phyloP scores from a whole-genome alignment of 1,140 invertebrate genomes.

The Drosophila burlai region DNA sequence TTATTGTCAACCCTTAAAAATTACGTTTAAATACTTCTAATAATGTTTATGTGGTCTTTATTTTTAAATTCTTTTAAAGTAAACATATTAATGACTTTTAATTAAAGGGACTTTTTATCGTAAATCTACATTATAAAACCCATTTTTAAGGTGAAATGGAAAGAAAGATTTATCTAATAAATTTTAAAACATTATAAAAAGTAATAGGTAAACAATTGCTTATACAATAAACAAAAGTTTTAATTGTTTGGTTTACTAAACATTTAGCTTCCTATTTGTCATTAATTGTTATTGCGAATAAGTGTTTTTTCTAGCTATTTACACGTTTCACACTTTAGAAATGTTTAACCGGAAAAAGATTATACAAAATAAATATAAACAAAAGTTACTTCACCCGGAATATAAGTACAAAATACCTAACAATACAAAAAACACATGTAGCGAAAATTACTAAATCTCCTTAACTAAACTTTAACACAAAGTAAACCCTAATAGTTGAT shows the following conservation, averaged over 20 bases:
- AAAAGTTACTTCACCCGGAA: background rate
- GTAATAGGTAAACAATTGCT: too few species aligned
- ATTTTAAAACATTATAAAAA: too few species aligned
- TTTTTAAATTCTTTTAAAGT: background rate
- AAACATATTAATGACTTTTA: background rate
- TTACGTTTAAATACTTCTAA: background rate
- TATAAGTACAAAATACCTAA: background rate
- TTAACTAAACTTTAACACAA: background rate
- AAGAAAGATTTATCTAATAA: too few species aligned
- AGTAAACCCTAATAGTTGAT: background rate
- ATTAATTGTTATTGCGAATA: background rate
- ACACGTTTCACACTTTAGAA: background rate
- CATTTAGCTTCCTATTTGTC: conserved; percentile 10
- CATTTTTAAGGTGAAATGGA: too few species aligned
- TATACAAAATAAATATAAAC: background rate
- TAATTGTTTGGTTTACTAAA: too few species aligned
- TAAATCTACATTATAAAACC: too few species aligned
- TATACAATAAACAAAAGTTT: background rate
- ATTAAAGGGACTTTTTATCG: too few species aligned
- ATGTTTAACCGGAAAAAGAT: background rate
- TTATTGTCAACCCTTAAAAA: background rate
- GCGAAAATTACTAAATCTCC: background rate
- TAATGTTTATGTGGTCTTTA: too few species aligned
- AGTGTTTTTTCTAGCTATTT: background rate
- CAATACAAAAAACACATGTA: background rate